Percentiles rank a stretch among this genome's conserved stretches.
These are phyloP conservation scores for Bradysia coprophila DNA, from an alignment of 1,140 invertebrate genomes.

Conservation along the genomic window DNA sequence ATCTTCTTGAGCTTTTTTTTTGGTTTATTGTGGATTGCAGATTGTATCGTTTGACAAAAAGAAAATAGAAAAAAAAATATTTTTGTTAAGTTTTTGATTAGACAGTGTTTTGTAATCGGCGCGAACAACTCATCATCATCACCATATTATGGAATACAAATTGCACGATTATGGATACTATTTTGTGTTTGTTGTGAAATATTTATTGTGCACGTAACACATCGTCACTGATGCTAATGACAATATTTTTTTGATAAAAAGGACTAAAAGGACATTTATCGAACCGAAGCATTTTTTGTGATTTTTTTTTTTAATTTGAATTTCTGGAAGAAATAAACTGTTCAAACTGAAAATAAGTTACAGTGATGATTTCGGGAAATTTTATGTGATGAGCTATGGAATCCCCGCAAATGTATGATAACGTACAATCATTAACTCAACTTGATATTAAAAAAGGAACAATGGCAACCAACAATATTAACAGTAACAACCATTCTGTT, in stretches of 20 bases:
- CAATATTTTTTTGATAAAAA: too few species aligned
- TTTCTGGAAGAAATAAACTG: not conserved
- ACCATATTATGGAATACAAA: not conserved
- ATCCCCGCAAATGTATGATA: constrained; percentile 53
- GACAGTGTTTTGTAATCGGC: not conserved
- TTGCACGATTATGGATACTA: not conserved
- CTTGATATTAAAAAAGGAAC: constrained; percentile 23
- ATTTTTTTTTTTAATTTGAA: not conserved
- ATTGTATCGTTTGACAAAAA: not conserved
- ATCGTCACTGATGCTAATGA: too few species aligned
- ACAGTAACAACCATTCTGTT: constrained; percentile 17
- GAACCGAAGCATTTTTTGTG: not conserved
- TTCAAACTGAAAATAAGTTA: not conserved
- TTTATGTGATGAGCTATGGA: constrained; percentile 30
- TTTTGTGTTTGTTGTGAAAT: too few species aligned
- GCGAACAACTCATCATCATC: not conserved
- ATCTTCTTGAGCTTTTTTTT: not conserved
- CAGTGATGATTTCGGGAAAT: constrained; percentile 6
- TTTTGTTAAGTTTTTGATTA: not conserved
- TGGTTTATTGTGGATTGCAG: constrained; percentile 1
- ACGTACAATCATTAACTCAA: constrained; percentile 14
- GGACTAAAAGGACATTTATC: too few species aligned
- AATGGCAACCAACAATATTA: constrained; percentile 26
- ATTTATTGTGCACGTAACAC: too few species aligned
- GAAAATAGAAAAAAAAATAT: constrained; percentile 1